Evolutionary conservation across 2,113 vertebrate species (phyloP).

Genomic region (Cyphotilapia sp.): DNA sequence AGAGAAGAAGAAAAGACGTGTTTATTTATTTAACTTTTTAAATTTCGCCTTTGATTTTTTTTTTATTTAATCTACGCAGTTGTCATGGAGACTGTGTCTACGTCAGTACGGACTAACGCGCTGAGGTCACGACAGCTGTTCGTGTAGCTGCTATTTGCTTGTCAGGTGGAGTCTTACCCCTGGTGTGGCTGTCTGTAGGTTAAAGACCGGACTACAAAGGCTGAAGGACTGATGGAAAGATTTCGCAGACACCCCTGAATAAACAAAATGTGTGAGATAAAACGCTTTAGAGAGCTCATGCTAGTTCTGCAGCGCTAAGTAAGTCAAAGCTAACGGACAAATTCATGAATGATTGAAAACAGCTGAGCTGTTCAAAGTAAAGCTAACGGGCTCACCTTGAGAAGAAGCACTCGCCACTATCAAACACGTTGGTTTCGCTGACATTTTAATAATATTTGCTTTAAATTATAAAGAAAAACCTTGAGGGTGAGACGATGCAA

Average conservation of each 20-base stretch:
- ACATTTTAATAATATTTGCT: conserved; percentile 28
- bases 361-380: neutral
- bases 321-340: neutral
- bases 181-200: conserved; percentile 91
- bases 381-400: conserved; percentile 33
- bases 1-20: neutral
- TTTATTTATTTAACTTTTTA: neutral
- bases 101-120: neutral
- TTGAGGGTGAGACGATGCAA: neutral
- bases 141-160: neutral
- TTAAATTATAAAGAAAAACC: neutral
- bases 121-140: neutral
- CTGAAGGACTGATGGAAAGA: conserved; percentile 90
- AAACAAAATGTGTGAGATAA: neutral
- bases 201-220: conserved; percentile 81
- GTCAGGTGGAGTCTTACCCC: conserved; percentile 76
- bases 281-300: neutral
- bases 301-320: neutral
- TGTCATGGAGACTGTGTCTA: neutral
- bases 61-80: neutral
- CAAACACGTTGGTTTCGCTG: conserved; percentile 60
- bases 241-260: conserved; percentile 84
- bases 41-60: neutral
- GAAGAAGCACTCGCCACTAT: conserved; percentile 62
- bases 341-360: neutral